Base-by-base conservation (phyloP, 2,113 vertebrate genomes). In the Zosterops japonicus region DNA sequence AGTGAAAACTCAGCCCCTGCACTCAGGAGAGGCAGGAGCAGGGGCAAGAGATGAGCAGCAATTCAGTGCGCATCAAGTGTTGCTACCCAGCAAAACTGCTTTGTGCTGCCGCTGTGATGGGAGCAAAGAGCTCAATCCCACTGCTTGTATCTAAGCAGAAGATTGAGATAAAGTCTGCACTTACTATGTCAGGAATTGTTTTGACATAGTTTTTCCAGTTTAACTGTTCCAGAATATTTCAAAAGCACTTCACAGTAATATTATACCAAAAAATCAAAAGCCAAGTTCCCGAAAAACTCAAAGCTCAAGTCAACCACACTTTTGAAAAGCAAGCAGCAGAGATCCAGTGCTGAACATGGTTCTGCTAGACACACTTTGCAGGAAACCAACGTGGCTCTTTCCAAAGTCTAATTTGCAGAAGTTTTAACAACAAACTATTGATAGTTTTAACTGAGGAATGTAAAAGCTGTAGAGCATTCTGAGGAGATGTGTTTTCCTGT, bases 291-390 rank as follows among this genome's bases (percentile, higher is more conserved):
- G 24, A 25, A 44, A 20, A 86, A 7, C 17, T 53, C 22, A 6
- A 15, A 33, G 29, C 46, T 88, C 16, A 5, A 76, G 27, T 47
- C 14, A 44, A 1, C 1, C 31, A 4, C 2, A 1, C 24, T 79
- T 70, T 47, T 64, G 11, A 52, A 53, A 53, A 49, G 9, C 10
- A 12, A 46, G 41, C 27, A 60, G n/a, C 57, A 57, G 82, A 85
- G 44, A 3, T 33, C 3, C 9, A 25, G 44, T 13, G 25, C 18
- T 49, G 61, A 23, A 6, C 0, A 0, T 22, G 17, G 36, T 17
- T 7, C 60, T 33, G 35, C 41, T 13, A 7, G 6, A 12, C 20
- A 23, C 2, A 1, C 6, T 10, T 25, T 39, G 27, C 49, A 79
- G 77, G 17, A n/a, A 11, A 41, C 41, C 65, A 24, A 1, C 47